Conservation (phyloP, 2,888 invertebrate genomes). For the Eilema sororculum region DNA sequence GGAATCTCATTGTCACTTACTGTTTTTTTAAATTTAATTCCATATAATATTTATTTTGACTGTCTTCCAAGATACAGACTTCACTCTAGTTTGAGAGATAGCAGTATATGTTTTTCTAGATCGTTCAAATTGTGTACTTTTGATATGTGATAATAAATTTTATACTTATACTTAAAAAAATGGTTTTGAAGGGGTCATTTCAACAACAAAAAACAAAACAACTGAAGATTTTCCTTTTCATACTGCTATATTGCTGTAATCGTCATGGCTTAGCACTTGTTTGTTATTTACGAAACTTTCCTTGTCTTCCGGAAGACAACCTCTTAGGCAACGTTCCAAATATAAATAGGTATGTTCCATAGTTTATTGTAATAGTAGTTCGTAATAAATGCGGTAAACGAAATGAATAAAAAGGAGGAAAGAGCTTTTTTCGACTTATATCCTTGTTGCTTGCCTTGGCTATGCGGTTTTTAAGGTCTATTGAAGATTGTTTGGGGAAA, state of each 20-base stretch:
- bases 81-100: too few species aligned
- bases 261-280: constrained; percentile 14
- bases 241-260: constrained; percentile 12
- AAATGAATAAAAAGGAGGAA: constrained; percentile 6
- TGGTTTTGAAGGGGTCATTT: neutral
- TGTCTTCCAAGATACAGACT: too few species aligned
- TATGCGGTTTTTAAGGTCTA: neutral
- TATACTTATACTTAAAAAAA: too few species aligned
- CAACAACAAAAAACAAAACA: constrained; percentile 8
- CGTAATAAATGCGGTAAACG: neutral
- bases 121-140: too few species aligned
- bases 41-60: too few species aligned
- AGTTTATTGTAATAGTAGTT: neutral
- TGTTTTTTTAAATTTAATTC: too few species aligned
- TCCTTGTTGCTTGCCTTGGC: neutral
- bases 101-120: too few species aligned
- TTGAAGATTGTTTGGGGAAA: neutral
- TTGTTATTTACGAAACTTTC: constrained; percentile 11
- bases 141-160: too few species aligned
- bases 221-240: constrained; percentile 11
- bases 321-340: constrained; percentile 16
- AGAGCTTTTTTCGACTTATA: neutral
- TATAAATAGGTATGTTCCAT: constrained; percentile 1
- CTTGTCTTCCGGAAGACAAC: constrained; percentile 5
- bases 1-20: too few species aligned